Percentiles rank a stretch among this genome's conserved stretches.
Conservation (phyloP, 2,888 invertebrate species). For the Siphonodentalium dalli region DNA sequence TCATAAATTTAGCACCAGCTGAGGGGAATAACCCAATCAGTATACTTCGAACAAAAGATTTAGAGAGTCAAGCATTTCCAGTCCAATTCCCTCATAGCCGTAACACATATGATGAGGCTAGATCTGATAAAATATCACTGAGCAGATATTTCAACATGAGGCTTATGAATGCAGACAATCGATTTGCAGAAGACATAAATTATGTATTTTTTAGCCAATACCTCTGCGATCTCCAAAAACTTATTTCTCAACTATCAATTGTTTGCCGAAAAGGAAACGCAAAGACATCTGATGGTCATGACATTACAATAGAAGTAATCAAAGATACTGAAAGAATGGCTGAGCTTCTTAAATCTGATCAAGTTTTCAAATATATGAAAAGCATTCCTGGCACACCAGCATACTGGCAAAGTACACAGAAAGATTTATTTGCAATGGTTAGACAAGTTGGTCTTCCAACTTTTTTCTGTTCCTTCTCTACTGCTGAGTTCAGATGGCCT, state of each 20-base stretch:
- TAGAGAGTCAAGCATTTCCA: constrained; percentile 20
- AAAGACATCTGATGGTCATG: neutral
- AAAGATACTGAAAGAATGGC: constrained; percentile 5
- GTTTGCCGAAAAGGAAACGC: constrained; percentile 16
- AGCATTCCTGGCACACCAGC: constrained; percentile 8
- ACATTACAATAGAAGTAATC: constrained; percentile 8
- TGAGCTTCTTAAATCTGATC: constrained; percentile 2
- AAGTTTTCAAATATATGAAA: constrained; percentile 7
- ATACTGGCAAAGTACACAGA: constrained; percentile 10
- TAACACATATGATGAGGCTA: constrained; percentile 1
- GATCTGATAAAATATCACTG: constrained; percentile 1
- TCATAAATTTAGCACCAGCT: constrained; percentile 21
- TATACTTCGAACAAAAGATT: constrained; percentile 11
- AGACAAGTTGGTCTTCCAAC: constrained; percentile 14
- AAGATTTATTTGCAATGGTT: constrained; percentile 15
- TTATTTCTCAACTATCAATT: constrained; percentile 13
- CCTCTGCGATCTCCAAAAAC: constrained; percentile 14
- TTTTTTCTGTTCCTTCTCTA: constrained; percentile 9
- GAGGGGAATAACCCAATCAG: constrained; percentile 18
- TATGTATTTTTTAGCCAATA: constrained; percentile 23
- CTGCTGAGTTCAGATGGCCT: constrained; percentile 7
- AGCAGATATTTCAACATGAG: constrained; percentile 14
- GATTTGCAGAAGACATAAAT: constrained; percentile 14
- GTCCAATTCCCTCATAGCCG: constrained; percentile 14
- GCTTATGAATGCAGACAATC: constrained; percentile 10